phyloP scores from a whole-genome alignment of 1,140 invertebrate genomes.

The Lethrus apterus region DNA sequence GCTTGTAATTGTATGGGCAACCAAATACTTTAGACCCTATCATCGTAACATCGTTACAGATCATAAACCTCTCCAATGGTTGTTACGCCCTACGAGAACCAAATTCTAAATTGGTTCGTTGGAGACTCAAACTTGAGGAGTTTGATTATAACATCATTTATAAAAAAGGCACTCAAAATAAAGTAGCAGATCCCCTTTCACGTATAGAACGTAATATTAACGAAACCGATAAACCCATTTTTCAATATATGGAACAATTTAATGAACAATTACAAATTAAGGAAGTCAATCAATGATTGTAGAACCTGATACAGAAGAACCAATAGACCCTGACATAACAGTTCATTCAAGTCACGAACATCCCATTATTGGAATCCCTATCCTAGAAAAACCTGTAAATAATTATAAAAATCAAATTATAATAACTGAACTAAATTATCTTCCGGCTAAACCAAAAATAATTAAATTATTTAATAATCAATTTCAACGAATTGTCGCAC shows the following conservation, averaged over 20 bases:
- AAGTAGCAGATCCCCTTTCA: conserved; percentile 5
- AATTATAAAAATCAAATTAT: conserved; percentile 2
- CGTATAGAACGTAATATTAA: not conserved
- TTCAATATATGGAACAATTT: not conserved
- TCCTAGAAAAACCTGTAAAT: not conserved
- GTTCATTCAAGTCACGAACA: not conserved
- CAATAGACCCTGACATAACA: too few species aligned
- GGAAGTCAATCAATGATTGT: not conserved
- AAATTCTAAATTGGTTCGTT: conserved; percentile 20
- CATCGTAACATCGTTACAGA: conserved; percentile 15
- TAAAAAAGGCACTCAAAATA: conserved; percentile 14
- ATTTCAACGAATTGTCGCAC: conserved; percentile 1
- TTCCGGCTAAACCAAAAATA: too few species aligned
- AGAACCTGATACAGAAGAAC: not conserved
- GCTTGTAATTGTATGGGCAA: conserved; percentile 16
- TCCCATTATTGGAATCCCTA: not conserved
- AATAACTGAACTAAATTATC: too few species aligned
- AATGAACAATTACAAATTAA: too few species aligned
- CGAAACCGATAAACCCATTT: not conserved
- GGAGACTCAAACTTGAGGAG: conserved; percentile 17
- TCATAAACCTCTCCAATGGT: conserved; percentile 18
- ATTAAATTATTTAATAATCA: not conserved
- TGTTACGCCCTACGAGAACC: conserved; percentile 17
- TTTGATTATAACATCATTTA: conserved; percentile 15
- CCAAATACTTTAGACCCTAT: conserved; percentile 18